Evolutionary conservation across 2,888 invertebrate genomes (phyloP), one percentile per base, ranked within the genome.

Genomic region (Uloborus plumipes): DNA sequence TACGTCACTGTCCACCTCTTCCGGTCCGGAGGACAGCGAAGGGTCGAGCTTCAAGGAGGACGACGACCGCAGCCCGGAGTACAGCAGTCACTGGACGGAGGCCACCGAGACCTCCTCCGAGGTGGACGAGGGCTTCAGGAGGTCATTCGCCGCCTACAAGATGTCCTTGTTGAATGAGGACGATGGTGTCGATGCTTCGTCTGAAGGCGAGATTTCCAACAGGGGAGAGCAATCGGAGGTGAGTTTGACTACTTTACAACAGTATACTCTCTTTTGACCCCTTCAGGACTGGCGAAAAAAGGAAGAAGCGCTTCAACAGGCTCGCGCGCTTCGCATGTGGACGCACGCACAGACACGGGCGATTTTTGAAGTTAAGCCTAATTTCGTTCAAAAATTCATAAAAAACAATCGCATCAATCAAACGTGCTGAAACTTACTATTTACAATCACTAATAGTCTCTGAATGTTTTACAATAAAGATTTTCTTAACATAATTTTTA

Each of bases 21-120:
- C 22, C n/a, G 58, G 20, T 49, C 59, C 22, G 59, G 73, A 47
- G 0, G 53, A 69, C 49, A 73, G 73, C 14, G 49, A 67, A 9
- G 20, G 50, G 0, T 70, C 64, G n/a, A 81, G 80, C 65, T 20
- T 74, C 15, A 81, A 81, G 26, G 80, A 81, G n/a, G 64, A 81
- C n/a, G 80, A 81, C 49, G 58, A 70, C 49, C 22, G 47, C 0
- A 74, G 74, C 0, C 64, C 64, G 0, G 80, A 81, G 9, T 81
- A 74, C 53, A 81, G 80, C 58, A 81, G 80, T 14, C 80, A 81
- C 22, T 81, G 80, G 80, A 81, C 80, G 1, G 20, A 64, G 0
- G 74, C 80, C 15, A 31, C 53, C 0, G 74, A 74, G 64, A 58
- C 55, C 15, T 81, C 80, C 2, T 74, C 51, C 14, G 80, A 81